Percentiles rank a stretch among this genome's conserved stretches.
Conservation (phyloP, 2,888 invertebrate genomes). For the Graphium colonna region DNA sequence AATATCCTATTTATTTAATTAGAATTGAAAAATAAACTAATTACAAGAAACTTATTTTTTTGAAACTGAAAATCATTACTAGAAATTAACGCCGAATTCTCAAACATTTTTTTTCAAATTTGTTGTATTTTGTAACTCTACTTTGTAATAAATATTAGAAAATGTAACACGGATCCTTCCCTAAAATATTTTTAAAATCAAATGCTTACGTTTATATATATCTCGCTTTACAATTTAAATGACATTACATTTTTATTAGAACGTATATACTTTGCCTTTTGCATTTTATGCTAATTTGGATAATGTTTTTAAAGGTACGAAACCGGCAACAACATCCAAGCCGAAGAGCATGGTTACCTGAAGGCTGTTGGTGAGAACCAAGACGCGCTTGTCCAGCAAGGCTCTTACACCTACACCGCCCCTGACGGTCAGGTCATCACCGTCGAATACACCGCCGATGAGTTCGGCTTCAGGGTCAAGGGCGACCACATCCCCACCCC, state of each 20-base stretch:
- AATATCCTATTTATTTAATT: background rate
- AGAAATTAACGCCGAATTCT: too few species aligned
- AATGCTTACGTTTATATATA: too few species aligned
- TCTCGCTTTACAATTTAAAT: too few species aligned
- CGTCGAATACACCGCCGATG: constrained; percentile 90
- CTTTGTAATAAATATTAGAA: too few species aligned
- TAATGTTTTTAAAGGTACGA: constrained; percentile 85
- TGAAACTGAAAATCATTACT: background rate
- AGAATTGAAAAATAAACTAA: background rate
- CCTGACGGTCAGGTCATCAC: constrained; percentile 88
- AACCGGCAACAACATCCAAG: constrained; percentile 90
- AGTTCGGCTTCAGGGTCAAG: constrained; percentile 88
- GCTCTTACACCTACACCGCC: constrained; percentile 89
- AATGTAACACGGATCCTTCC: too few species aligned
- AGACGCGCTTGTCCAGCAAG: constrained; percentile 86
- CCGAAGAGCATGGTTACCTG: constrained; percentile 88
- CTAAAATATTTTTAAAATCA: too few species aligned
- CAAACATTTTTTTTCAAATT: too few species aligned
- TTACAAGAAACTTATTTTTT: background rate
- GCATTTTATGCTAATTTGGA: too few species aligned
- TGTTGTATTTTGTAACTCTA: too few species aligned
- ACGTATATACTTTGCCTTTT: too few species aligned
- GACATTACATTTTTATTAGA: too few species aligned
- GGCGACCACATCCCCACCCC: constrained; percentile 92
- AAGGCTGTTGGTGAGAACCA: constrained; percentile 84